Percentiles rank a stretch among this genome's conserved stretches.
Conservation (phyloP, 2,113 vertebrate genomes). For the Pao palembangensis region DNA sequence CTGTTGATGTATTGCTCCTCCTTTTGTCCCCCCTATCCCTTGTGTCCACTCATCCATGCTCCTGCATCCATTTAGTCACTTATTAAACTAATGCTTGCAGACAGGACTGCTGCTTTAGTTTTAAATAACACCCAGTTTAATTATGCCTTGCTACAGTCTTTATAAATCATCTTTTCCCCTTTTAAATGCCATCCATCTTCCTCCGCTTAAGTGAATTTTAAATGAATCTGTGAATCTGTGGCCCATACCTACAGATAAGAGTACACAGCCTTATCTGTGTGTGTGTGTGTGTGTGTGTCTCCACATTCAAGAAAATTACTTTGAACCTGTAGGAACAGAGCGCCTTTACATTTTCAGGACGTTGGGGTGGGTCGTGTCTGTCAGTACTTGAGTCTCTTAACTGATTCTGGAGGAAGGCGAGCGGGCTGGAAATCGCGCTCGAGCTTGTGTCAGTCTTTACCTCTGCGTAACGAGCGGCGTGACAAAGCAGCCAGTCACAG, state of each 20-base stretch:
- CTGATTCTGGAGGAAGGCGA: conserved; percentile 36
- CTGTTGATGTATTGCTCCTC: conserved; percentile 4
- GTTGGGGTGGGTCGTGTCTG: conserved; percentile 25
- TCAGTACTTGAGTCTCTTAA: conserved; percentile 29
- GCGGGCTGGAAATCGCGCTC: conserved; percentile 33
- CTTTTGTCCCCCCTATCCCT: background rate
- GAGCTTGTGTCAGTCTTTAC: conserved; percentile 41
- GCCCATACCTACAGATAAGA: background rate
- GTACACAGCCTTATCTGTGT: background rate
- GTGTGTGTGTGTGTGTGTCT: background rate
- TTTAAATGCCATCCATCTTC: no score
- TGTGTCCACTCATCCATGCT: conserved; percentile 5
- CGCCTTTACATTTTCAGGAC: conserved; percentile 22
- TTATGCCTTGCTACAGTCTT: no score
- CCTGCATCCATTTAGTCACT: background rate
- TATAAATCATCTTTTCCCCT: background rate
- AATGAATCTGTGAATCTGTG: background rate
- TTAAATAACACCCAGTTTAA: background rate
- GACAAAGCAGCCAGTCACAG: conserved; percentile 25
- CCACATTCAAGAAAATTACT: conserved; percentile 9
- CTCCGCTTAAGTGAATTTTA: background rate
- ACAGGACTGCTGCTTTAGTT: background rate
- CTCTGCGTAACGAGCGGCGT: conserved; percentile 21
- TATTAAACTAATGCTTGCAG: background rate
- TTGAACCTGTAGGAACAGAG: conserved; percentile 13